Base-by-base conservation (phyloP, 2,888 invertebrate species). In the Stenodera caucasica region DNA sequence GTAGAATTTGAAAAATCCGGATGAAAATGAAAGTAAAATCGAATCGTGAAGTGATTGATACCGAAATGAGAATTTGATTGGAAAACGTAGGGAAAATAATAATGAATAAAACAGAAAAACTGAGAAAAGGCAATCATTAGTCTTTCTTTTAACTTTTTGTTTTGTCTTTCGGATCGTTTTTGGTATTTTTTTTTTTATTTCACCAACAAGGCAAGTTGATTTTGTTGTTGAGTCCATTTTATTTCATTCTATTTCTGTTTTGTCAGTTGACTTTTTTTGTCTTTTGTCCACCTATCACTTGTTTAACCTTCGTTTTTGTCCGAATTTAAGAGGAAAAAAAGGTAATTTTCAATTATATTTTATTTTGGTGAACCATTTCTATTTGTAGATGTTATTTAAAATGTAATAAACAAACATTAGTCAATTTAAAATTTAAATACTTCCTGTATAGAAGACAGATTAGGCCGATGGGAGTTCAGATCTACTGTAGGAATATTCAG, bases 1-100 rank as follows among this genome's bases (percentile, higher is more conserved):
- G 21, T 11, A 45, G 21, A 45, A 45, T 45, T 3, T 40, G 37
- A 40, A 40, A 21, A 45, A 21, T 45, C 11, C 45, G 2, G 15
- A 55, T 40, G 55, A 61, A 61, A 58, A 57, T 58, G 61, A 58
- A 58, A 61, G 58, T 61, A 58, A 58, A 61, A 58, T 55, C 58
- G 55, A 61, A 58, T 12, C 7, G 14, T 15, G 57, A 54, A 52
- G 58, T 61, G 58, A 58, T 61, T 61, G 57, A 61, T 61, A 45
- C 12, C 15, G 45, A 45, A 45, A 45, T 2, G 45, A 45, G 58
- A 45, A 37, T 49, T 58, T 45, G 15, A 45, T 8, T 40, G 15
- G 45, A 40, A 11, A 8, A 40, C 11, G 18, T 7, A 1, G 14
- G 8, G 6, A 35, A 40, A 26, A 26, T 26, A 26, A 26, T 7